Evolutionary conservation across 2,888 invertebrate species (phyloP).

Genomic region (Strigamia crassipes): DNA sequence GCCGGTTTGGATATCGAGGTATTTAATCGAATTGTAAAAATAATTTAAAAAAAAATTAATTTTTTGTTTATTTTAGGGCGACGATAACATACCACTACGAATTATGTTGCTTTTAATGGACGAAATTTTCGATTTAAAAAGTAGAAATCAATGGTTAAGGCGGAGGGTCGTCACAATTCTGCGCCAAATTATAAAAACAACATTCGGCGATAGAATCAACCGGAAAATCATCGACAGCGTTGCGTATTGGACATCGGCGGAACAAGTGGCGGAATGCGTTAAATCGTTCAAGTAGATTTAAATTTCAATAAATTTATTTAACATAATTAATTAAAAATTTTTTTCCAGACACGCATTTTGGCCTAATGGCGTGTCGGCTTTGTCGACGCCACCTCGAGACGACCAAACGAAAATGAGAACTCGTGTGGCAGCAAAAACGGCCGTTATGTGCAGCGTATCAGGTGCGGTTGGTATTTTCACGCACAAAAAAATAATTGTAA

Average conservation of each 20-base stretch:
- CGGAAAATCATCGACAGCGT: slow-evolving; percentile 86
- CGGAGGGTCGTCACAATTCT: slow-evolving; percentile 75
- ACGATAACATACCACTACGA: slow-evolving; percentile 78
- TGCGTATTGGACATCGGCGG: slow-evolving; percentile 81
- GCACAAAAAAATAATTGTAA: not conserved
- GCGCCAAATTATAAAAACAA: slow-evolving; percentile 76
- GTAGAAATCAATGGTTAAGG: slow-evolving; percentile 79
- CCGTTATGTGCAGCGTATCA: slow-evolving; percentile 79
- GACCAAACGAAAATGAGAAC: slow-evolving; percentile 72
- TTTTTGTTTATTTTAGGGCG: no score
- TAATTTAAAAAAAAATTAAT: no score
- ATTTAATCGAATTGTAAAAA: not conserved
- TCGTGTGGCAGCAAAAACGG: slow-evolving; percentile 81
- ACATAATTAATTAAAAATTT: not conserved
- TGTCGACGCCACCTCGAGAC: slow-evolving; percentile 64
- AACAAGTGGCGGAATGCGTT: slow-evolving; percentile 85
- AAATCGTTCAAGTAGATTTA: slow-evolving; percentile 75
- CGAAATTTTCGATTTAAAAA: slow-evolving; percentile 81
- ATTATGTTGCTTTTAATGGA: slow-evolving; percentile 80
- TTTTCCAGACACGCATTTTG: slow-evolving; percentile 63
- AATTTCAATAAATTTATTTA: not conserved
- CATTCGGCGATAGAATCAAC: slow-evolving; percentile 82
- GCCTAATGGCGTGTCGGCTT: slow-evolving; percentile 66
- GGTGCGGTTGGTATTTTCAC: slow-evolving; percentile 61
- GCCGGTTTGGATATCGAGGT: slow-evolving; percentile 64